Percentiles rank a stretch among this genome's conserved stretches.
These are phyloP conservation scores for Nowickia ferox DNA, from an alignment of 2,888 invertebrate genomes.

Conservation along the genomic window DNA sequence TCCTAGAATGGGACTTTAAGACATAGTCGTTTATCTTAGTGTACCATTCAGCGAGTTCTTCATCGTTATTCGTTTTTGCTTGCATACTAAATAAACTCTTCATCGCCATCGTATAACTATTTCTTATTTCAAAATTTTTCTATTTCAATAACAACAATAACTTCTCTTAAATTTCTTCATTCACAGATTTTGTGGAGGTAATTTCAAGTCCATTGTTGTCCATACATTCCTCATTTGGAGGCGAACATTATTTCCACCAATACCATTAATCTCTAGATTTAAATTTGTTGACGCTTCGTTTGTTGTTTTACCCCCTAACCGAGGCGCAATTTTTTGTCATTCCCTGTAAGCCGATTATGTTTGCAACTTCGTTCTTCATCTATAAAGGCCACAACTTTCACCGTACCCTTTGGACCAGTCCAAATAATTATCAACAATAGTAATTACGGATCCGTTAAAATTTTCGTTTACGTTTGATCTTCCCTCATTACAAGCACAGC, in stretches of 20 bases:
- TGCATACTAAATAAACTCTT: slow-evolving; percentile 42
- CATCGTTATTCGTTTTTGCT: slow-evolving; percentile 14
- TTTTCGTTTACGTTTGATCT: neutral
- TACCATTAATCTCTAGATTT: slow-evolving; percentile 17
- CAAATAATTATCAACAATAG: slow-evolving; percentile 34
- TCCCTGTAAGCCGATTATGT: slow-evolving; percentile 45
- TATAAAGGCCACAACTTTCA: slow-evolving; percentile 44
- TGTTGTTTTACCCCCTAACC: slow-evolving; percentile 46
- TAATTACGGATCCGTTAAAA: neutral
- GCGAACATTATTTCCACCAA: neutral
- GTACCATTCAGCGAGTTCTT: slow-evolving; percentile 32
- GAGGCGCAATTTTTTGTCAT: slow-evolving; percentile 43
- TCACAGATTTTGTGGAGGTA: slow-evolving; percentile 13
- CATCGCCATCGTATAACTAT: slow-evolving; percentile 48
- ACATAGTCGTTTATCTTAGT: slow-evolving; percentile 48
- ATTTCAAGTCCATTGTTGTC: slow-evolving; percentile 38
- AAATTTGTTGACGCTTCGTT: slow-evolving; percentile 50
- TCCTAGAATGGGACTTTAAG: slow-evolving; percentile 33
- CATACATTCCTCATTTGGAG: slow-evolving; percentile 57
- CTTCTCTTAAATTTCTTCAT: neutral
- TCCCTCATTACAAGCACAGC: slow-evolving; percentile 16
- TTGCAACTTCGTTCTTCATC: slow-evolving; percentile 51
- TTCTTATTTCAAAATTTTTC: slow-evolving; percentile 9
- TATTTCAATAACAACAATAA: slow-evolving; percentile 23
- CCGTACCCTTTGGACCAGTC: slow-evolving; percentile 25